Evolutionary conservation across 2,113 vertebrate genomes (phyloP).

Genomic region (Aptenodytes patagonicus): DNA sequence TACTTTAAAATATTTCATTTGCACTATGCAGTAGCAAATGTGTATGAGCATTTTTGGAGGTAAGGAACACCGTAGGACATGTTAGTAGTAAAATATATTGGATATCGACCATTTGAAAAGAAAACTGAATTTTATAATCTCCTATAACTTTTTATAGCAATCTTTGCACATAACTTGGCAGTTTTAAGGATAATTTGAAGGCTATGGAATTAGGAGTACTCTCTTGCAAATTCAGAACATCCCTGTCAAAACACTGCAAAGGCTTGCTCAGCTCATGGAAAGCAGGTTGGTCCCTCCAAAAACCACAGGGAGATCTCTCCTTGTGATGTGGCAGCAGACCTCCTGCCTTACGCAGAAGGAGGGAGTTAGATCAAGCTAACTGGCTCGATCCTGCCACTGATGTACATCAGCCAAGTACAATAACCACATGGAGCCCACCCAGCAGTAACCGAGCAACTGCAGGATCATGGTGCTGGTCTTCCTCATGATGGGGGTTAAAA

Average conservation of each 20-base stretch:
- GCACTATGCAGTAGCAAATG: background rate
- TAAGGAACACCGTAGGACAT: background rate
- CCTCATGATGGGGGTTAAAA: background rate
- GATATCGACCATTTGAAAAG: background rate
- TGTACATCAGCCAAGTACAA: background rate
- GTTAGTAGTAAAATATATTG: background rate
- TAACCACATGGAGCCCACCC: background rate
- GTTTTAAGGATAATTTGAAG: background rate
- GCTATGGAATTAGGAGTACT: background rate
- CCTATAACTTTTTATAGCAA: background rate
- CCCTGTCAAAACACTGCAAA: background rate
- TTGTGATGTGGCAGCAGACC: background rate
- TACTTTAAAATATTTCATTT: background rate
- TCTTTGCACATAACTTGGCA: background rate
- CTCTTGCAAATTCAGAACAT: background rate
- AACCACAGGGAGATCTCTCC: background rate
- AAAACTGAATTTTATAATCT: background rate
- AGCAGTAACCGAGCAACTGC: background rate
- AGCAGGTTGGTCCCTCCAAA: background rate
- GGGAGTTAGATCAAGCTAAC: background rate
- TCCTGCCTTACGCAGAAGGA: background rate
- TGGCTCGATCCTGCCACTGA: background rate
- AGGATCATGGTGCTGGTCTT: background rate
- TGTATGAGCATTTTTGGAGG: background rate
- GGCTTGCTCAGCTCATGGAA: background rate